Percentiles rank a stretch among this genome's conserved stretches.
Evolutionary conservation across 2,113 vertebrate species (phyloP).

Genomic region (Colius striatus): DNA sequence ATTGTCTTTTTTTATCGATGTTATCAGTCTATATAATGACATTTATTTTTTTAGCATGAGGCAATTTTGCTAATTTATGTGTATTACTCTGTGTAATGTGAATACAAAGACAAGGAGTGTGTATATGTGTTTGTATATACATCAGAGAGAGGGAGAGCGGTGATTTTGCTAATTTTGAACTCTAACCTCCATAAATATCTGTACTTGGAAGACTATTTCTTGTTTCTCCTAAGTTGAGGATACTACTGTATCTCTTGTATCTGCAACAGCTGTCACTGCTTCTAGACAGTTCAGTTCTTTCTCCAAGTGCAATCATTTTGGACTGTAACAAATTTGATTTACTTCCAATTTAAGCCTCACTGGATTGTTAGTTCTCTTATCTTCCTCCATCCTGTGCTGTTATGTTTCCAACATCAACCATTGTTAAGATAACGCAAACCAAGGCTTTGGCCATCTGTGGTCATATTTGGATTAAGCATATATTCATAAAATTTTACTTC

Average conservation of each 20-base stretch:
- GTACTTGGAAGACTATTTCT: neutral
- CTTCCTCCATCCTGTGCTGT: neutral
- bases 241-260: neutral
- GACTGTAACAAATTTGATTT: neutral
- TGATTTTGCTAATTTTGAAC: conserved; percentile 27
- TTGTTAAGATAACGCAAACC: neutral
- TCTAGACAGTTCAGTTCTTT: conserved; percentile 17
- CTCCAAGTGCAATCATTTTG: conserved; percentile 43
- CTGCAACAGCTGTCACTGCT: conserved; percentile 38
- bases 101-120: neutral
- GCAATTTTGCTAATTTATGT: neutral
- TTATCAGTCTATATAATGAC: neutral
- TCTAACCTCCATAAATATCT: conserved; percentile 16
- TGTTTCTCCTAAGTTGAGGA: conserved; percentile 12
- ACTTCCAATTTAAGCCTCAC: conserved; percentile 24
- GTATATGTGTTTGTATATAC: neutral
- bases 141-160: neutral
- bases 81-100: neutral
- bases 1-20: neutral
- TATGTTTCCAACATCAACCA: neutral
- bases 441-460: neutral
- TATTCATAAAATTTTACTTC: neutral
- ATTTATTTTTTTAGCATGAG: neutral
- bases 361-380: conserved; percentile 23
- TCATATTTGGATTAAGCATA: neutral